These are phyloP conservation scores for Limnephilus marmoratus DNA, from an alignment of 2,888 invertebrate genomes.

Conservation along the genomic window DNA sequence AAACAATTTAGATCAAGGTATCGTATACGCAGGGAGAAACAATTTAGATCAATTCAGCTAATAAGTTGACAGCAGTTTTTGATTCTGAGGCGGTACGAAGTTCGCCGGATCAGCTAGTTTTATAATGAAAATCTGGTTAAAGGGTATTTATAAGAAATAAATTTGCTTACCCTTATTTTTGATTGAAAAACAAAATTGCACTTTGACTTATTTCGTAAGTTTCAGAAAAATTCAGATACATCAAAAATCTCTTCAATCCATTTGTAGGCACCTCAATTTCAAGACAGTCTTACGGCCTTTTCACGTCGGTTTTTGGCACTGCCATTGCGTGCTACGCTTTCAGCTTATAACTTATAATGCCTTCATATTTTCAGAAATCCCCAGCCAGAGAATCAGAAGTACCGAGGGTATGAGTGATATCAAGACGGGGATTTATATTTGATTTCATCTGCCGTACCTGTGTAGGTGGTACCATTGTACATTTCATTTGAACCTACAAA, in stretches of 20 bases:
- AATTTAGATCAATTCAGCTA: too few species aligned
- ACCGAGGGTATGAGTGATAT: slow-evolving; percentile 50
- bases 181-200: too few species aligned
- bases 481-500: slow-evolving; percentile 36
- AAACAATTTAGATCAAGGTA: too few species aligned
- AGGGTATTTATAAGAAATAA: neutral
- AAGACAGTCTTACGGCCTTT: slow-evolving; percentile 50
- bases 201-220: neutral
- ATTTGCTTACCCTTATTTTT: neutral
- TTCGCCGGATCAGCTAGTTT: too few species aligned
- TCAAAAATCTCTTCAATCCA: neutral
- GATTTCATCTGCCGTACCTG: slow-evolving; percentile 15
- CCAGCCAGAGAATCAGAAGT: slow-evolving; percentile 7
- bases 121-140: neutral
- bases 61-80: too few species aligned
- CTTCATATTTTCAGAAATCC: slow-evolving; percentile 62
- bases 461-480: slow-evolving; percentile 12
- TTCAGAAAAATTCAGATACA: neutral
- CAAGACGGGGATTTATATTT: slow-evolving; percentile 52
- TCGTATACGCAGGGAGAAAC: too few species aligned
- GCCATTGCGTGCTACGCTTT: slow-evolving; percentile 64
- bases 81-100: too few species aligned
- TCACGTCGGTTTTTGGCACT: slow-evolving; percentile 62
- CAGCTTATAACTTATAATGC: slow-evolving; percentile 63
- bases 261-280: slow-evolving; percentile 26